These are phyloP conservation scores for Climacteris rufus DNA, from an alignment of 2,113 vertebrate species.

Conservation along the genomic window DNA sequence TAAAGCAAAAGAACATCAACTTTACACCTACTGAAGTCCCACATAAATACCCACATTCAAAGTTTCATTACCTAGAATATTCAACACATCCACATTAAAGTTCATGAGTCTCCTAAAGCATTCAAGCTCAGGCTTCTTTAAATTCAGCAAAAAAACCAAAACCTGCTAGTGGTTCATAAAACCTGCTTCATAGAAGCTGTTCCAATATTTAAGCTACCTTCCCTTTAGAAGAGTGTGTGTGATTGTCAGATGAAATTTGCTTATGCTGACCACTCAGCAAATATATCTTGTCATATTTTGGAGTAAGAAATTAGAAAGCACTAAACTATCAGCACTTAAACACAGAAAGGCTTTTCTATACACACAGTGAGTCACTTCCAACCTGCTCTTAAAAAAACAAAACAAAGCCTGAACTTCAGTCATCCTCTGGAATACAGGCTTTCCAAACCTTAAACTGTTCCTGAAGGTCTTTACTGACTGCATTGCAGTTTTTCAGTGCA, in stretches of 20 bases:
- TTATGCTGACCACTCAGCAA: neutral
- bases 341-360: neutral
- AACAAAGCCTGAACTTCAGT: neutral
- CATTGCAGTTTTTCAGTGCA: neutral
- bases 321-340: neutral
- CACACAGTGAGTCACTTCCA: neutral
- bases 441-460: neutral
- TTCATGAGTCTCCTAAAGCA: neutral
- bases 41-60: neutral
- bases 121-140: neutral
- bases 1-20: neutral
- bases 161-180: neutral
- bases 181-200: neutral
- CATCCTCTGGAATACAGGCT: neutral
- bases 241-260: neutral
- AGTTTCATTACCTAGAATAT: neutral
- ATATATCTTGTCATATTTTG: neutral
- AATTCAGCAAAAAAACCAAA: neutral
- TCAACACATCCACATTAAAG: neutral
- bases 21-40: neutral
- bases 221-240: neutral
- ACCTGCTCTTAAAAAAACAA: neutral
- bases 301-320: neutral
- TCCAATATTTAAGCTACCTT: neutral
- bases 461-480: neutral